Evolutionary conservation across 35 echinoderm and acorn worm species (phyloP).

Genomic region (Apostichopus parvimensis): DNA sequence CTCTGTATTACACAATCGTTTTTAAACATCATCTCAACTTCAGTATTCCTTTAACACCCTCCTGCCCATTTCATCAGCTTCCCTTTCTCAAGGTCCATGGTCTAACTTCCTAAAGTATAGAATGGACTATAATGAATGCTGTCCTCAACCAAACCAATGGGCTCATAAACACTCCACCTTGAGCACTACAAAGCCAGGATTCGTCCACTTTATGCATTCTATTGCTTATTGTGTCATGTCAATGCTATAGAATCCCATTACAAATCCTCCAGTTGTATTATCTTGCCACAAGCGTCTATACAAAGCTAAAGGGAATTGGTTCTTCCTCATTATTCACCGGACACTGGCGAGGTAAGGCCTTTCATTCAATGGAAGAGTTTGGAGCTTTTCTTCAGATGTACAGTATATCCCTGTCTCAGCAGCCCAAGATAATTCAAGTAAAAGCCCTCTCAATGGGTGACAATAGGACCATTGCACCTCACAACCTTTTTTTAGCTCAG

Average conservation of each 20-base stretch:
- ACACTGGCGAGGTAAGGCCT: neutral
- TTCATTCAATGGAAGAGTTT: neutral
- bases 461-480: neutral
- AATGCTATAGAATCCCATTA: slow-evolving; percentile 26
- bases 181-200: neutral
- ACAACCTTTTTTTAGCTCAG: too few species aligned
- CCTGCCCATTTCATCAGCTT: neutral
- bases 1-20: too few species aligned
- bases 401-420: neutral
- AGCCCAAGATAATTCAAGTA: slow-evolving; percentile 7
- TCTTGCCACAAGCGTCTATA: slow-evolving; percentile 22
- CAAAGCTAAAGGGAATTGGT: slow-evolving; percentile 15
- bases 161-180: neutral
- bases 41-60: neutral
- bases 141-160: neutral
- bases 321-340: neutral
- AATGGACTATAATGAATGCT: neutral
- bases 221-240: neutral
- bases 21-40: too few species aligned
- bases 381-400: neutral
- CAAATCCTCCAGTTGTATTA: slow-evolving; percentile 21
- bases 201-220: neutral
- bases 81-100: neutral
- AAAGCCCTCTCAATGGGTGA: neutral
- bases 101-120: neutral